A percentile compares a stretch with the other conserved stretches of the same genome.
Evolutionary conservation across 1,140 invertebrate genomes (phyloP).

Genomic region (Proales similis): DNA sequence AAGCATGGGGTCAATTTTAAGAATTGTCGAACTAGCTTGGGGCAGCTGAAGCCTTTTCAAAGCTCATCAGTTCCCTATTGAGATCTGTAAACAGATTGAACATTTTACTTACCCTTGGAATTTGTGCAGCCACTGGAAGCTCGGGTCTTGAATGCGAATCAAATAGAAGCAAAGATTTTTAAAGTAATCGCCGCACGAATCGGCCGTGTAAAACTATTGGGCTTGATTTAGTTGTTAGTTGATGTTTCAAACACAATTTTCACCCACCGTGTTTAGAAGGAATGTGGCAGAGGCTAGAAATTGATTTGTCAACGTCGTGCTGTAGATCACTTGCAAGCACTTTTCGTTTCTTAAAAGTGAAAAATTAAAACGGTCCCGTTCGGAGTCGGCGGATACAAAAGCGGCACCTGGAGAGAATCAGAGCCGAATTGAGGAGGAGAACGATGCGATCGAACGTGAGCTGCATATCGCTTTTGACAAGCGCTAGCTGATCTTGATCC

Average conservation of each 20-base stretch:
- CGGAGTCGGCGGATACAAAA: background rate
- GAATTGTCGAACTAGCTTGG: background rate
- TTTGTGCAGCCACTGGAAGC: background rate
- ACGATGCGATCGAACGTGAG: background rate
- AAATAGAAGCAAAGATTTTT: background rate
- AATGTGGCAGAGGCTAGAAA: background rate
- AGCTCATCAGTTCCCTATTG: background rate
- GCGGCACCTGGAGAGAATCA: background rate
- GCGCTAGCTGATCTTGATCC: background rate
- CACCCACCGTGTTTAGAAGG: background rate
- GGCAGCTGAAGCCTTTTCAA: background rate
- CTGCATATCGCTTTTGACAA: too few relatives aligned
- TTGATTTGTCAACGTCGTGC: background rate
- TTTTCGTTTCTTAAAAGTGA: background rate
- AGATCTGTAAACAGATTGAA: background rate
- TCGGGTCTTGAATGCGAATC: background rate
- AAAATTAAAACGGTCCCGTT: background rate
- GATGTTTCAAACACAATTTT: background rate
- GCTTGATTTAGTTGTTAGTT: background rate
- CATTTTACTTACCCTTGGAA: background rate
- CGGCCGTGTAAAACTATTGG: background rate
- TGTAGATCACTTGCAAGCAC: background rate
- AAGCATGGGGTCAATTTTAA: background rate
- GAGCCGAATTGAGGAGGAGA: background rate
- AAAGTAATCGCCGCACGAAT: slow-evolving; percentile 2